phyloP scores from a whole-genome alignment of 2,888 invertebrate genomes.

The Julus scandinavius region DNA sequence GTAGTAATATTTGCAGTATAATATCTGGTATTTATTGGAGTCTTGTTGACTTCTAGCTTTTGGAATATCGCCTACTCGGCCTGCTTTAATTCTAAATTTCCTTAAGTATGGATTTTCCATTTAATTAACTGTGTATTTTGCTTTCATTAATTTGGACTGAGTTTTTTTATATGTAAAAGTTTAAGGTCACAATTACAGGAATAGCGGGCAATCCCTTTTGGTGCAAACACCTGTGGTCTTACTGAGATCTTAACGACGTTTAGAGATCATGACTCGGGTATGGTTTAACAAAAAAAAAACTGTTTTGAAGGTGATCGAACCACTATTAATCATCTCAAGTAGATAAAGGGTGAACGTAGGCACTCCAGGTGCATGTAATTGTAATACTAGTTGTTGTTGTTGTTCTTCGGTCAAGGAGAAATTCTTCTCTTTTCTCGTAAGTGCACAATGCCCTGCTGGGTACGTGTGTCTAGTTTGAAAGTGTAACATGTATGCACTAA shows the following conservation, averaged over 20 bases:
- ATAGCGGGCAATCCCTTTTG: neutral
- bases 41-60: too few species aligned
- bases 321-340: neutral
- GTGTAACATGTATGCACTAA: neutral
- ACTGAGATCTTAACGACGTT: neutral
- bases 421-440: conserved; percentile 34
- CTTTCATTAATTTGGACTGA: neutral
- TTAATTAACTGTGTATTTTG: neutral
- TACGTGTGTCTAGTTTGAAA: neutral
- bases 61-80: too few species aligned
- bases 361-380: conserved; percentile 13
- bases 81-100: neutral
- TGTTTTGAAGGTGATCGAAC: conserved; percentile 27
- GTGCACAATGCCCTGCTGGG: conserved; percentile 5
- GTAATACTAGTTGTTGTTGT: conserved; percentile 28
- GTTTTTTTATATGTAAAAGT: neutral
- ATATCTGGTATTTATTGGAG: too few species aligned
- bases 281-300: neutral
- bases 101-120: neutral
- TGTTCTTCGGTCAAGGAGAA: conserved; percentile 20
- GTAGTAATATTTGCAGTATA: too few species aligned
- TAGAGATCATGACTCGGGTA: neutral
- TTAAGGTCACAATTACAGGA: neutral
- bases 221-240: neutral
- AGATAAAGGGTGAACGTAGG: conserved; percentile 24